Percentiles rank a stretch among this genome's conserved stretches.
These are phyloP conservation scores for Proterorhinus semilunaris DNA, from an alignment of 2,113 vertebrate species.

Conservation along the genomic window DNA sequence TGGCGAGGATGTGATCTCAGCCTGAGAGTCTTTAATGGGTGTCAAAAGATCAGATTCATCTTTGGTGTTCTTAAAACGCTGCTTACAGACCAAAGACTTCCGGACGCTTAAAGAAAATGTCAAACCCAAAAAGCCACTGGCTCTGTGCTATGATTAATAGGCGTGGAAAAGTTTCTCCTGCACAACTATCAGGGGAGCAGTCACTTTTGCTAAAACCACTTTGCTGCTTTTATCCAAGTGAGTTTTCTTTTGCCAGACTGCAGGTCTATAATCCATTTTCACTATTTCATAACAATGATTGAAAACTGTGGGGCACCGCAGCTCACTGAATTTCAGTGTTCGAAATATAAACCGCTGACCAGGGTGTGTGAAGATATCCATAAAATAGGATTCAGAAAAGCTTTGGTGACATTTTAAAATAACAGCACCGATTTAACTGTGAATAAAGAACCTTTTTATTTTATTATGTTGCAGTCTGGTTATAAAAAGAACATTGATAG, in stretches of 20 bases:
- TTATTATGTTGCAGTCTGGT: too few relatives aligned
- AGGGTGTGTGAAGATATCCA: slow-evolving; percentile 8
- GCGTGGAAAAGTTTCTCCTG: slow-evolving; percentile 17
- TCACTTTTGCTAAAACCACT: slow-evolving; percentile 10
- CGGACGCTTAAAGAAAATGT: slow-evolving; percentile 21
- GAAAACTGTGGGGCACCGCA: slow-evolving; percentile 14
- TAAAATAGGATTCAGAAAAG: too few relatives aligned
- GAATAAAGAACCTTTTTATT: too few relatives aligned
- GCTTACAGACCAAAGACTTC: slow-evolving; percentile 25
- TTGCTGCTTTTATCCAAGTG: slow-evolving; percentile 1
- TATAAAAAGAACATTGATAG: too few relatives aligned
- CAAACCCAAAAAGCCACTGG: slow-evolving; percentile 31
- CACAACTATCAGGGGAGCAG: not conserved
- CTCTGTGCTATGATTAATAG: slow-evolving; percentile 18
- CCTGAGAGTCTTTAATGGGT: slow-evolving; percentile 6
- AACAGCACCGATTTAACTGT: too few relatives aligned
- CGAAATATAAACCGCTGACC: slow-evolving; percentile 12
- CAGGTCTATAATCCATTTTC: slow-evolving; percentile 11
- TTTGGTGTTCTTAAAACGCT: slow-evolving; percentile 15
- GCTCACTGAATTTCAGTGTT: slow-evolving; percentile 28
- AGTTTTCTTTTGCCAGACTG: slow-evolving; percentile 5
- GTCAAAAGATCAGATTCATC: slow-evolving; percentile 12
- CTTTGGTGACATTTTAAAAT: too few relatives aligned
- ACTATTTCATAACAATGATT: slow-evolving; percentile 27
- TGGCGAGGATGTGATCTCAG: not conserved